Percentiles rank a stretch among this genome's conserved stretches.
These are phyloP conservation scores for Calephelis virginiensis DNA, from an alignment of 1,140 invertebrate species.

Conservation along the genomic window DNA sequence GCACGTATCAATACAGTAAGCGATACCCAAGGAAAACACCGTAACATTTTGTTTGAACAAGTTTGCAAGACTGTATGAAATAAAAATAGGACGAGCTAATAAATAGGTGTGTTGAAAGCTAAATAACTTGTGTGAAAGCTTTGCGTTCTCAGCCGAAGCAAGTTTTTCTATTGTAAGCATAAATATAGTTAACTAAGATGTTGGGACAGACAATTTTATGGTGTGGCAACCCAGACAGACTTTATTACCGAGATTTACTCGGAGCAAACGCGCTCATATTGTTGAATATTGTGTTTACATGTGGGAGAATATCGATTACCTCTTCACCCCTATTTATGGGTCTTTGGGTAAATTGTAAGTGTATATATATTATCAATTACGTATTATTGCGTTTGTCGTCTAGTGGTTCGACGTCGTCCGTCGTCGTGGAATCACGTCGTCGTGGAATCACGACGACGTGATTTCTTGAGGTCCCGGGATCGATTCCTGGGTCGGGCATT, in stretches of 20 bases:
- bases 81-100: slow-evolving; percentile 8
- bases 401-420: too few relatives aligned
- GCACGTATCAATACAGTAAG: too few relatives aligned
- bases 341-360: not conserved
- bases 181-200: slow-evolving; percentile 12
- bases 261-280: slow-evolving; percentile 9
- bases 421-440: too few relatives aligned
- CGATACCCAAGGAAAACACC: too few relatives aligned
- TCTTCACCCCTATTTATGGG: not conserved
- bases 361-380: too few relatives aligned
- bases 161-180: slow-evolving; percentile 12
- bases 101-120: slow-evolving; percentile 10
- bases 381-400: too few relatives aligned
- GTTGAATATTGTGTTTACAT: slow-evolving; percentile 16
- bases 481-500: too few relatives aligned
- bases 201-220: slow-evolving; percentile 14
- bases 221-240: not conserved
- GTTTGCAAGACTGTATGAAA: slow-evolving; percentile 8
- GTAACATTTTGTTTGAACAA: not conserved
- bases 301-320: slow-evolving; percentile 13
- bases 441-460: too few relatives aligned
- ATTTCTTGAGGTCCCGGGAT: too few relatives aligned
- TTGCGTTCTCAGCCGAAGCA: not conserved
- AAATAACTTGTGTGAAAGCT: slow-evolving; percentile 5
- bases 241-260: slow-evolving; percentile 14